A percentile compares a stretch with the other conserved stretches of the same genome.
Evolutionary conservation across 2,888 invertebrate genomes (phyloP).

Genomic region (Drosophila kanekoi): DNA sequence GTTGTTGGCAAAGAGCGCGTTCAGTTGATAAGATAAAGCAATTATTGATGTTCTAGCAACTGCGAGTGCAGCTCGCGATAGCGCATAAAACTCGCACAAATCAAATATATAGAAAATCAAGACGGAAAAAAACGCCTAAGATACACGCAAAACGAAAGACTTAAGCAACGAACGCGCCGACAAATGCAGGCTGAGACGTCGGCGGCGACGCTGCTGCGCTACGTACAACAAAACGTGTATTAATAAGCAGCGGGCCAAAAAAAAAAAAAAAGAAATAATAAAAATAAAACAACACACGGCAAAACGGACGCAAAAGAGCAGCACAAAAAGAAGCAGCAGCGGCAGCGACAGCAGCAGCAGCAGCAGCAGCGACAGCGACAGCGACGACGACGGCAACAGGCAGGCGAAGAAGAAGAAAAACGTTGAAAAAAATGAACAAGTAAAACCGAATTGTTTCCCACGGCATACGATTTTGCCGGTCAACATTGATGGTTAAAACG

Average conservation of each 20-base stretch:
- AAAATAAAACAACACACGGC: conserved; percentile 66
- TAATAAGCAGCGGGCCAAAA: conserved; percentile 72
- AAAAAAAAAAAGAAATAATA: conserved; percentile 33
- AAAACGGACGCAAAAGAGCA: conserved; percentile 75
- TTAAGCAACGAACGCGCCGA: conserved; percentile 70
- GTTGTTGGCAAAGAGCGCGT: conserved; percentile 9
- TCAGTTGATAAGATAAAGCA: conserved; percentile 23
- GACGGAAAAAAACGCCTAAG: conserved; percentile 44
- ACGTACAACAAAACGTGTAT: conserved; percentile 74
- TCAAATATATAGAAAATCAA: conserved; percentile 33
- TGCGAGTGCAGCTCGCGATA: conserved; percentile 24
- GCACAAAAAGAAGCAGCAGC: conserved; percentile 66
- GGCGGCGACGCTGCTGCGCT: conserved; percentile 43
- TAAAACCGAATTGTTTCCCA: conserved; percentile 86
- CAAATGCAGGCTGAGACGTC: conserved; percentile 46
- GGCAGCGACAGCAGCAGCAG: conserved; percentile 31
- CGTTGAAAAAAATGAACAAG: conserved; percentile 80
- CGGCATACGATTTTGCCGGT: conserved; percentile 86
- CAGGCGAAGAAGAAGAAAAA: conserved; percentile 59
- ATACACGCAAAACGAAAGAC: conserved; percentile 67
- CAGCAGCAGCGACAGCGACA: conserved; percentile 62
- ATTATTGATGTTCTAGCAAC: conserved; percentile 29
- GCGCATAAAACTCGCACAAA: conserved; percentile 34
- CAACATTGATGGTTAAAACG: conserved; percentile 84
- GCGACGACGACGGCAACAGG: conserved; percentile 63